Conservation (phyloP, 2,888 invertebrate species). For the Lomographa bimaculata region DNA sequence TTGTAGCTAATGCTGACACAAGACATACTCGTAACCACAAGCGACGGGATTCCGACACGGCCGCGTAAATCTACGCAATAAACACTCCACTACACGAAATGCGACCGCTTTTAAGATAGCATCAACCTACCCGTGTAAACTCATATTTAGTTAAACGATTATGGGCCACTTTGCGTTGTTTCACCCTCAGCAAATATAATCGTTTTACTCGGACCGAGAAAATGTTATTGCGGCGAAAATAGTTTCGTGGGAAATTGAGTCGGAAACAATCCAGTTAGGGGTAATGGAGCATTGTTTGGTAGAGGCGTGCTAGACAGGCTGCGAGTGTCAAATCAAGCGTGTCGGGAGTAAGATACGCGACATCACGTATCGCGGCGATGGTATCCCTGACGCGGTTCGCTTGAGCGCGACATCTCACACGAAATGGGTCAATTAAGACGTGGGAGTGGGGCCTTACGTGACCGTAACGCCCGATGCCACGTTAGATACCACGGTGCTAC, state of each 20-base stretch:
- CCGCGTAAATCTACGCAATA: constrained; percentile 53
- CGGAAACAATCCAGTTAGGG: constrained; percentile 21
- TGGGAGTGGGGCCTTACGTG: constrained; percentile 78
- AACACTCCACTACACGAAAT: constrained; percentile 55
- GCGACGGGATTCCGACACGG: constrained; percentile 55
- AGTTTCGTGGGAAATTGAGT: constrained; percentile 28
- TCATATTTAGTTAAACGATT: constrained; percentile 40
- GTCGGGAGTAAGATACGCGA: constrained; percentile 46
- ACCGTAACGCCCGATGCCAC: constrained; percentile 73
- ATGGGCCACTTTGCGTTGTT: constrained; percentile 35
- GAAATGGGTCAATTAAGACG: constrained; percentile 83
- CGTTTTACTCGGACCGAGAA: constrained; percentile 17
- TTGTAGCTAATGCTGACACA: constrained; percentile 17
- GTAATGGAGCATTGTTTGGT: constrained; percentile 18
- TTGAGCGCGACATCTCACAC: constrained; percentile 72
- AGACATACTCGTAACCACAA: constrained; percentile 42
- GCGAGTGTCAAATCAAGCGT: constrained; percentile 45
- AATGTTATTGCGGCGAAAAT: constrained; percentile 27
- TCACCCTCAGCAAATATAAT: constrained; percentile 33
- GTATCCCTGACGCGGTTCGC: constrained; percentile 71
- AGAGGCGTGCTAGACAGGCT: constrained; percentile 22
- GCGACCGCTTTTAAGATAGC: constrained; percentile 45
- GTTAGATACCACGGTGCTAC: constrained; percentile 62
- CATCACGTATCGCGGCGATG: constrained; percentile 76
- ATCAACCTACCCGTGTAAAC: constrained; percentile 42